Percentiles rank a stretch among this genome's conserved stretches.
phyloP scores from a whole-genome alignment of 2,888 invertebrate genomes.

The Exephanes ischioxanthus region DNA sequence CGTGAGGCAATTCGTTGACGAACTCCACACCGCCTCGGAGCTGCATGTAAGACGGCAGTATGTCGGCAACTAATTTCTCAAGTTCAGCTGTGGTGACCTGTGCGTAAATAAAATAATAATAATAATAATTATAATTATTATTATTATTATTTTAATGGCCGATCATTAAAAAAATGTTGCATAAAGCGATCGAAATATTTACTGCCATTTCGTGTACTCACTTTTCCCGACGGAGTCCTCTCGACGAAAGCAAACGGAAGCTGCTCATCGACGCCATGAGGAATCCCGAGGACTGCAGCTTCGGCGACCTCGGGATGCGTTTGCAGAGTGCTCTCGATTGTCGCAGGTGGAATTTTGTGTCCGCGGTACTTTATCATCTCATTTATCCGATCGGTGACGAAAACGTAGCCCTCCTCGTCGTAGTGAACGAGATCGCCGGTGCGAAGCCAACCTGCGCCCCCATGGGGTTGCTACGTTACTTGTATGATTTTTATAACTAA shows the following conservation, averaged over 20 bases:
- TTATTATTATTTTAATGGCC: background rate
- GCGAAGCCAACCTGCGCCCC: slow-evolving; percentile 77
- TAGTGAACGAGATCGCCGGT: slow-evolving; percentile 51
- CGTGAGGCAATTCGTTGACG: slow-evolving; percentile 75
- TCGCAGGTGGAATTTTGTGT: slow-evolving; percentile 76
- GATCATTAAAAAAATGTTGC: background rate
- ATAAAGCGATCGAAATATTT: background rate
- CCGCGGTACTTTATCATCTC: slow-evolving; percentile 76
- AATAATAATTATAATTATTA: background rate
- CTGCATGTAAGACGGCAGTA: background rate
- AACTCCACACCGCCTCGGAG: slow-evolving; percentile 77
- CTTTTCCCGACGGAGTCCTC: slow-evolving; percentile 45
- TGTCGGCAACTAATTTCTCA: background rate
- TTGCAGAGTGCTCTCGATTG: slow-evolving; percentile 31
- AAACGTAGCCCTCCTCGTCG: slow-evolving; percentile 77
- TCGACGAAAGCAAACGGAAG: slow-evolving; percentile 78
- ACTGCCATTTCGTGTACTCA: background rate
- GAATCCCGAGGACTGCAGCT: slow-evolving; percentile 19
- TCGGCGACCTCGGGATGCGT: slow-evolving; percentile 32
- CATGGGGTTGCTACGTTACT: background rate
- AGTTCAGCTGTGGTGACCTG: background rate
- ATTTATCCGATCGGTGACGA: slow-evolving; percentile 58
- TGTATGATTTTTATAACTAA: background rate
- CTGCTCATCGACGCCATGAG: slow-evolving; percentile 28
- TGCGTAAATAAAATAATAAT: too few relatives aligned